phyloP scores from a whole-genome alignment of 92 coral and sea anemone genomes.

The Muricea muricata region DNA sequence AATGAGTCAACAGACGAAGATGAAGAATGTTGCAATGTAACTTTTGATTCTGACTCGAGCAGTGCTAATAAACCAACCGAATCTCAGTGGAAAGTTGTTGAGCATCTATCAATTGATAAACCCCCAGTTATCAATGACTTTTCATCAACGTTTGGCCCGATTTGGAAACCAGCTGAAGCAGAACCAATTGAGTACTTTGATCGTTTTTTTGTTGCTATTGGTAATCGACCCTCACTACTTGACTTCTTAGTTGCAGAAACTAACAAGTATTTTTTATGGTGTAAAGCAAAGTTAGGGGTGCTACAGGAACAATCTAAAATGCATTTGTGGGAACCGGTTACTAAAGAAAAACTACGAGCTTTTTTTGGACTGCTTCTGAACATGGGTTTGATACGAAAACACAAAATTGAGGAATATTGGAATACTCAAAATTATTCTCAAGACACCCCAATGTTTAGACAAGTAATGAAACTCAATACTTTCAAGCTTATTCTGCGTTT shows the following conservation, averaged over 20 bases:
- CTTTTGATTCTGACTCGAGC: too few relatives aligned
- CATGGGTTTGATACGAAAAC: constrained; percentile 9
- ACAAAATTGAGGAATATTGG: constrained; percentile 6
- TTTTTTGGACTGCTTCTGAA: constrained; percentile 6
- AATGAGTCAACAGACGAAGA: not conserved
- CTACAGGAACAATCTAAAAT: not conserved
- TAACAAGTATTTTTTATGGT: not conserved
- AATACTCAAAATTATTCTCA: constrained; percentile 21
- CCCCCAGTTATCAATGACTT: not conserved
- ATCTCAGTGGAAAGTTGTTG: not conserved
- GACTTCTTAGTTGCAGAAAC: not conserved
- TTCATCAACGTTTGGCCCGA: not conserved
- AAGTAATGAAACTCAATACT: constrained; percentile 11
- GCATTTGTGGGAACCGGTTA: not conserved
- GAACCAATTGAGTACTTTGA: not conserved
- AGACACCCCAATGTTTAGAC: constrained; percentile 40
- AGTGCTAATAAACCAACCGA: not conserved
- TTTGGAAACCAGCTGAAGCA: not conserved
- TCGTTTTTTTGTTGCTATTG: not conserved
- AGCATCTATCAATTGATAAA: not conserved
- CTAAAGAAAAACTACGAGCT: not conserved
- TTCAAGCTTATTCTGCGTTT: constrained; percentile 20
- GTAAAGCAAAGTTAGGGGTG: not conserved
- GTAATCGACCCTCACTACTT: not conserved
- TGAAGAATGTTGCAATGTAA: not conserved